phyloP scores from a whole-genome alignment of 2,888 invertebrate species.

The Ashinkailepas kermadecensis region DNA sequence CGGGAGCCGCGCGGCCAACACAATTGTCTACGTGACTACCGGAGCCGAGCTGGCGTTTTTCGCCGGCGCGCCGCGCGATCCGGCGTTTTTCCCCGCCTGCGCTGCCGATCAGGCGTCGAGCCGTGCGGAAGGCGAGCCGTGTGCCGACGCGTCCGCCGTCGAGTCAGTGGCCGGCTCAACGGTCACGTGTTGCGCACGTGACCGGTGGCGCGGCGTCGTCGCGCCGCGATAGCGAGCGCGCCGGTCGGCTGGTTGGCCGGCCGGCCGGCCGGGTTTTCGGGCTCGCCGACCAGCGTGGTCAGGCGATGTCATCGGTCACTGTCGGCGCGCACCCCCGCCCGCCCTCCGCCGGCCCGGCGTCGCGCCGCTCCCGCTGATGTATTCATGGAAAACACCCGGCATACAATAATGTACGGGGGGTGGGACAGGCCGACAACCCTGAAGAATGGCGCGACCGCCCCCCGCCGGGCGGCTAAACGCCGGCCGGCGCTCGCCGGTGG shows the following conservation, averaged over 20 bases:
- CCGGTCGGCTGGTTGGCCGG: neutral
- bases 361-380: neutral
- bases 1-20: neutral
- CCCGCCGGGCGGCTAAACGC: slow-evolving; percentile 3
- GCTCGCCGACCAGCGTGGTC: neutral
- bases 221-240: neutral
- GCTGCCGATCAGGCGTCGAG: no score
- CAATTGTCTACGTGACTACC: neutral
- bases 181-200: neutral
- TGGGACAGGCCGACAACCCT: neutral
- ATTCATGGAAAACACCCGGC: slow-evolving; percentile 5
- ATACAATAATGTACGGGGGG: slow-evolving; percentile 7
- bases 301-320: neutral
- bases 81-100: neutral
- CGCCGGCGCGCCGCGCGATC: neutral
- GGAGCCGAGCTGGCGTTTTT: neutral
- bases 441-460: slow-evolving; percentile 2
- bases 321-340: neutral
- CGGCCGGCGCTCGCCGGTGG: neutral
- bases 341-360: neutral
- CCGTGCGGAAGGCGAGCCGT: neutral
- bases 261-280: no score
- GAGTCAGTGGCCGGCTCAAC: neutral
- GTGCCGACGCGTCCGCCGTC: neutral
- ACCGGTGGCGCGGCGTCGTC: neutral